These are phyloP conservation scores for Xenentodon cancila DNA, from an alignment of 2,797 vertebrate species.

Conservation along the genomic window DNA sequence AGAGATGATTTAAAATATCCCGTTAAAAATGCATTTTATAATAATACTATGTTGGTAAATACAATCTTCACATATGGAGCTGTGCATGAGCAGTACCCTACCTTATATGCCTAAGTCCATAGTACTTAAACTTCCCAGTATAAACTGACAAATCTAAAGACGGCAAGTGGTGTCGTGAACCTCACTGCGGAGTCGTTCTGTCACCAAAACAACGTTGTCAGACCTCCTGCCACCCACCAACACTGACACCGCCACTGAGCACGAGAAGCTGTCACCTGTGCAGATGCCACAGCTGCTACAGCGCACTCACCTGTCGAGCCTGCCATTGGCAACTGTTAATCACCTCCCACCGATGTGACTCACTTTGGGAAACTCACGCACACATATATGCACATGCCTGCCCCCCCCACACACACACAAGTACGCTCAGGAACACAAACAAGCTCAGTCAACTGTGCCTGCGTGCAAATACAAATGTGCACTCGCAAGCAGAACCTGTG, in stretches of 20 bases:
- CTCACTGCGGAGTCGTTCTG: constrained; percentile 73
- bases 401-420: neutral
- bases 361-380: constrained; percentile 52
- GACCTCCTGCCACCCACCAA: constrained; percentile 73
- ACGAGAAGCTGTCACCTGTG: constrained; percentile 75
- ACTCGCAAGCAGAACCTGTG: constrained; percentile 34
- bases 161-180: constrained; percentile 72
- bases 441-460: constrained; percentile 70
- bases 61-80: constrained; percentile 33
- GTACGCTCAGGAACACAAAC: constrained; percentile 60
- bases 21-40: constrained; percentile 32
- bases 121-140: constrained; percentile 57
- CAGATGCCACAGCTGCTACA: constrained; percentile 76
- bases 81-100: constrained; percentile 20
- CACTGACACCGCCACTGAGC: constrained; percentile 70
- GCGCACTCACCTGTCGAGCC: constrained; percentile 76
- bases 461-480: constrained; percentile 59
- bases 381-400: constrained; percentile 5
- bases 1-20: constrained; percentile 36
- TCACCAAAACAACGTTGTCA: constrained; percentile 78
- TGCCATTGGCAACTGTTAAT: constrained; percentile 79
- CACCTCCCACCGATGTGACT: constrained; percentile 69
- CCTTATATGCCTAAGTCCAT: constrained; percentile 39
- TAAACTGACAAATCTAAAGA: constrained; percentile 73
- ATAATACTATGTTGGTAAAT: constrained; percentile 25